These are phyloP conservation scores for Xenotilapia caudafasciata DNA, from an alignment of 2,113 vertebrate genomes.

Conservation along the genomic window DNA sequence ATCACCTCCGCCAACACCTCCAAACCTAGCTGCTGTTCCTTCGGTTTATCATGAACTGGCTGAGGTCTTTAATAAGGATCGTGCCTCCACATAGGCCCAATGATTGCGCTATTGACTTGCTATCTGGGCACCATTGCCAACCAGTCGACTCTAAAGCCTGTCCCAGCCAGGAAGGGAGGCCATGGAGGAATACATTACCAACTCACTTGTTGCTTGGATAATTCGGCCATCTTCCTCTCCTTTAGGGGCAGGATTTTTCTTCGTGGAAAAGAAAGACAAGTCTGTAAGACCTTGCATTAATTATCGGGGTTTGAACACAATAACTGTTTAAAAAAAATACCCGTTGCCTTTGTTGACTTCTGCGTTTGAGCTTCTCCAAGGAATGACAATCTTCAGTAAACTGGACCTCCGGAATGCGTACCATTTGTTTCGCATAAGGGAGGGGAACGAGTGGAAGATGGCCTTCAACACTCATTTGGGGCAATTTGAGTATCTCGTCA, in stretches of 20 bases:
- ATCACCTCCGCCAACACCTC: not conserved
- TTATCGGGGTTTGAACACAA: not conserved
- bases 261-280: not conserved
- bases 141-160: not conserved
- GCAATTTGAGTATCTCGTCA: not conserved
- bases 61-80: not conserved
- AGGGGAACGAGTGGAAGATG: not conserved
- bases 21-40: not conserved
- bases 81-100: not conserved
- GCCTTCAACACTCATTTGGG: not conserved
- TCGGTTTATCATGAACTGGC: not conserved
- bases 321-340: not conserved
- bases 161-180: not conserved
- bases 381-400: not conserved
- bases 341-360: not conserved
- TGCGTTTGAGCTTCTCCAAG: not conserved
- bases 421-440: not conserved
- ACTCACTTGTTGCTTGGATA: not conserved
- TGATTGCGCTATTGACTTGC: not conserved
- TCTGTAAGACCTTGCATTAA: not conserved
- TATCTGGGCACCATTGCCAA: not conserved
- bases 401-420: not conserved
- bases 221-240: not conserved
- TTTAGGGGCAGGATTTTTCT: not conserved
- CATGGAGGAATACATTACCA: not conserved